These are phyloP conservation scores for Agrilus planipennis DNA, from an alignment of 1,140 invertebrate species.

Conservation along the genomic window DNA sequence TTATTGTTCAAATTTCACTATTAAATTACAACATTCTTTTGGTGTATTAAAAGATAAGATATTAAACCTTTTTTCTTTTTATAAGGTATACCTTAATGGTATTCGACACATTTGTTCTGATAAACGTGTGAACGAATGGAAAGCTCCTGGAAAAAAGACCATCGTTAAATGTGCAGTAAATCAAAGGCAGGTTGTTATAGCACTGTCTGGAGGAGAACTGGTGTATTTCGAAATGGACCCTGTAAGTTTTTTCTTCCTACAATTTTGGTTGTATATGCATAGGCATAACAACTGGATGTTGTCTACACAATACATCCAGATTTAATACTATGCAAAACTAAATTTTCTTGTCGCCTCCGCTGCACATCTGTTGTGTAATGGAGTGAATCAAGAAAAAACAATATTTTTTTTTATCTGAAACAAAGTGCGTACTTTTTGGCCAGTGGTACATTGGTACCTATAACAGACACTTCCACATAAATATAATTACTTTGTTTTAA, in stretches of 20 bases:
- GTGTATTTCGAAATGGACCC: conserved; percentile 99
- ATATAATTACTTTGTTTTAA: too few relatives aligned
- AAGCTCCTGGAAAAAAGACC: conserved; percentile 94
- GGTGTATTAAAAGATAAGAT: too few relatives aligned
- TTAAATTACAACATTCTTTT: too few relatives aligned
- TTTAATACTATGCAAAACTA: conserved; percentile 19
- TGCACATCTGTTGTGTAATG: conserved; percentile 10
- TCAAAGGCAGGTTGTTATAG: conserved; percentile 96
- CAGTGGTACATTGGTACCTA: too few relatives aligned
- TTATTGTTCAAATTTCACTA: too few relatives aligned
- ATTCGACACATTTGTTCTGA: conserved; percentile 97
- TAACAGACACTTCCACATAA: too few relatives aligned
- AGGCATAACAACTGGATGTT: conserved; percentile 10
- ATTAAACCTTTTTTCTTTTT: too few relatives aligned
- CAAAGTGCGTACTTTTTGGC: neutral
- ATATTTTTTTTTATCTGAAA: too few relatives aligned
- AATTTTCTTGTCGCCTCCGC: conserved; percentile 25
- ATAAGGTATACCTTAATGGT: conserved; percentile 95
- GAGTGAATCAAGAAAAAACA: conserved; percentile 25
- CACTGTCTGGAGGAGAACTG: conserved; percentile 91
- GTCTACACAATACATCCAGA: conserved; percentile 2
- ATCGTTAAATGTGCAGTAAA: conserved; percentile 98
- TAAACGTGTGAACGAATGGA: conserved; percentile 98
- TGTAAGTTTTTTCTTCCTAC: conserved; percentile 52
- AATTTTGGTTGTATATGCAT: conserved; percentile 6